Base-by-base conservation (phyloP, 2,888 invertebrate genomes). In the Zaprionus obscuricornis region DNA sequence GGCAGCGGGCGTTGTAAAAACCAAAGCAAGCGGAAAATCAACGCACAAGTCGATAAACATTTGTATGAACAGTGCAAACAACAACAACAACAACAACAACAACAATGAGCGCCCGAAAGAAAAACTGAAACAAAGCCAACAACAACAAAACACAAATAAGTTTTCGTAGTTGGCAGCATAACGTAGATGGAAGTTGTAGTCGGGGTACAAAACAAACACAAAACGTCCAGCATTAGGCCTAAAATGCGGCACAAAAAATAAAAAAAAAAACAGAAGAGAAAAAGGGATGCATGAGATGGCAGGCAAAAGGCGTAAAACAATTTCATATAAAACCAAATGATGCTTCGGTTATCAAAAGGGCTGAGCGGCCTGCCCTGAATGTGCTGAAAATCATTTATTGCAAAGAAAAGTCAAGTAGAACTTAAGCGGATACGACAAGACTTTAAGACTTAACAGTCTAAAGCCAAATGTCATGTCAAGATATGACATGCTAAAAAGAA, bases 21-120 rank as follows among this genome's bases (percentile, higher is more conserved):
- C 66, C 69, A 85, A 79, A 73, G 84, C 84, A 83, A 83, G 82
- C 74, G 84, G 78, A 86, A 83, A 83, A 86, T 83, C 71, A 85
- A 79, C 69, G 84, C 71, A 74, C 71, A 86, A 83, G 65, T 75
- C 76, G 81, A 83, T 79, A 85, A 79, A 67, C 71, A 79, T 82
- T 71, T 72, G 74, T 75, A 79, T 56, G 76, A 75, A 74, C 75
- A 68, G 62, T n/a, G n/a, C 62, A 55, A 65, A 54, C 49, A 27
- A 22, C 27, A 26, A 26, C 8, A 13, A 33, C 14, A 18, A 24
- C 24, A 37, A 47, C 7, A 22, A 22, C 22, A 22, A 22, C 22
- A 40, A 18, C 8, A 11, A 6, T n/a, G 46, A 24, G n/a, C 43
- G 8, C 18, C 34, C 26, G 13, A 45, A 58, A 36, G 46, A 4